Base-by-base conservation (phyloP, 2,888 invertebrate species). In the Carcina quercana region DNA sequence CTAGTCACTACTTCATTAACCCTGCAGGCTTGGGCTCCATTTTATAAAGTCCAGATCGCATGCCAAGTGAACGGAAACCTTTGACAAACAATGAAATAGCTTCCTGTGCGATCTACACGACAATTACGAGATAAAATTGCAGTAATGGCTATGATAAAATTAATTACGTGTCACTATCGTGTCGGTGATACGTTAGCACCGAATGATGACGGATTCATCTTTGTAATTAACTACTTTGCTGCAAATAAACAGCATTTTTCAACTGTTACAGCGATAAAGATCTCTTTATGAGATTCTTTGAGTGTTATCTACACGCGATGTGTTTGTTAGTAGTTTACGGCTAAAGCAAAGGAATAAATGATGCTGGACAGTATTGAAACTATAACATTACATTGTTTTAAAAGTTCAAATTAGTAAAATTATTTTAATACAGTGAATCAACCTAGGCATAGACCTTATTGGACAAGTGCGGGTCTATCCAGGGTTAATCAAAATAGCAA, bases 21-120 rank as follows among this genome's bases (percentile, higher is more conserved):
- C 34, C 38, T 37, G 15, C 25, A 32, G 17, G 30, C 17, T 30
- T 35, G 31, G 30, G 17, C 29, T n/a, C 12, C 25, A 39, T 56
- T 69, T 63, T 75, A 74, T 73, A 73, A 38, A 38, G 35, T 37
- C 28, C 36, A 40, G 31, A 45, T 70, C 51, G 69, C 71, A 67
- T 71, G 69, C 46, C 37, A 40, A 41, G 37, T 47, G 53, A 59
- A 55, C 51, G 61, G 62, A 65, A 68, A 63, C 56, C 61, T 62
- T 63, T 72, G 64, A 68, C 65, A 74, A 67, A 74, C 66, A 76
- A 75, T 76, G 62, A 57, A 68, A 64, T 59, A 51, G 63, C 68
- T 67, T 79, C 79, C 80, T 71, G 72, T 43, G 41, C 29, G 64
- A 69, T 72, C 48, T 53, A 69, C 62, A 31, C 26, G 59, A 54